Base-by-base conservation (phyloP, 37 sponge, comb jelly and placozoan genomes). In the Cladorhizidae sp. region DNA sequence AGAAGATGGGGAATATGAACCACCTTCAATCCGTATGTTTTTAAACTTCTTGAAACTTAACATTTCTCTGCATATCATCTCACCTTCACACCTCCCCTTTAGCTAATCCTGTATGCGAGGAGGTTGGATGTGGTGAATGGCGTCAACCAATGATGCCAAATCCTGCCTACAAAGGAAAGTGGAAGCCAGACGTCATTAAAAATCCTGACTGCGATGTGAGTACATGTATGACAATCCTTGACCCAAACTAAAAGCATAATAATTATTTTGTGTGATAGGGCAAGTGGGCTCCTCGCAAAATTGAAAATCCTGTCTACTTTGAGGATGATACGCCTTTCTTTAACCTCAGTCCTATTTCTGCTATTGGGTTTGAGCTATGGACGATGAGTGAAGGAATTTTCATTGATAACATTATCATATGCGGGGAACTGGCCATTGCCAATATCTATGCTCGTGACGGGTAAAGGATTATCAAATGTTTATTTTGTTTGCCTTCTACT, bases 1-100 rank as follows among this genome's bases (percentile, higher is more conserved):
- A 40, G 92, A 91, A 79, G 99, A 98, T 85, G 99, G 99, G 62
- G 97, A 92, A n/a, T 98, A 95, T 95, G 99, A 98, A 74, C 78
- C 99, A 20, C 97, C 99, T 35, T 76, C 75, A 57, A 91, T 98
- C 23, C 61, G 96, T 95, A 70, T 70, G 88, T 86, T 28, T 22
- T 65, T 65, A 5, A 23, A 1, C n/a, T 71, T 45, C 49, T 15
- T 45, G 9, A 12, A 9, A 12, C 49, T 12, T 45, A 9, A 12
- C 5, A 45, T 45, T 36, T 6, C 49, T 71, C 72, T 26, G 2
- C 1, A 23, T 40, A 32, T 31, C 20, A 31, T 39, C 26, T 37
- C 6, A 22, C 17, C 42, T 2, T 28, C 56, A 23, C 54, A 40
- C 22, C 61, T 37, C 11, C 57, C 41, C 40, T 75, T 23, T 61